A percentile compares a stretch with the other conserved stretches of the same genome.
Evolutionary conservation across 2,797 vertebrate species (phyloP).

Genomic region (Pseudomugil gertrudae): DNA sequence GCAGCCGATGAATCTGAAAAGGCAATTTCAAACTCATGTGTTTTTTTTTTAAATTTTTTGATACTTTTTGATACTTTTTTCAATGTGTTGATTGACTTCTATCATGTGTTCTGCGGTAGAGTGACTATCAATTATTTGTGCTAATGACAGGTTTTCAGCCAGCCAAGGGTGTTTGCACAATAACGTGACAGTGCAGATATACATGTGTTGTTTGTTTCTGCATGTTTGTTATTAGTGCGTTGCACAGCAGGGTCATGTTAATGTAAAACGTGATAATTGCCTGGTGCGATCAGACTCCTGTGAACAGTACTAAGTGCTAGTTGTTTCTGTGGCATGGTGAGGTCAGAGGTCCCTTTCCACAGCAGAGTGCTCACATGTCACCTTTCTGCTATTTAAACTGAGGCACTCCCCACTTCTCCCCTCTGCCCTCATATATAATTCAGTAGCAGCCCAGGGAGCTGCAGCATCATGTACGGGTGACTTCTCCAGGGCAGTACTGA

Average conservation of each 20-base stretch:
- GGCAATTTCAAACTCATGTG: constrained; percentile 61
- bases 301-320: constrained; percentile 71
- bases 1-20: constrained; percentile 63
- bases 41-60: neutral
- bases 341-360: constrained; percentile 69
- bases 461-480: constrained; percentile 56
- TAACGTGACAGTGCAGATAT: constrained; percentile 31
- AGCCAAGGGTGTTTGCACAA: constrained; percentile 34
- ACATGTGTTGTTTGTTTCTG: constrained; percentile 35
- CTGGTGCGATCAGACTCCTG: constrained; percentile 63
- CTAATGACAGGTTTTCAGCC: constrained; percentile 65
- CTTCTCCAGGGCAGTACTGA: constrained; percentile 50
- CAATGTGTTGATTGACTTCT: constrained; percentile 70
- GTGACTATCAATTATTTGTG: constrained; percentile 59
- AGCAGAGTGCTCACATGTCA: constrained; percentile 58
- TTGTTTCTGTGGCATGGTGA: constrained; percentile 54
- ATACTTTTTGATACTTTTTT: constrained; percentile 38
- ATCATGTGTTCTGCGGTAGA: constrained; percentile 44
- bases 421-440: constrained; percentile 77
- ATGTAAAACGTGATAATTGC: constrained; percentile 82
- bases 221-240: constrained; percentile 37
- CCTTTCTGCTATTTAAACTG: constrained; percentile 66
- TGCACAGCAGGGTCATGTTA: constrained; percentile 60
- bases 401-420: constrained; percentile 40
- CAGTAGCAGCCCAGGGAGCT: constrained; percentile 52